A percentile compares a stretch with the other conserved stretches of the same genome.
These are phyloP conservation scores for Metallyticus violacea DNA, from an alignment of 2,888 invertebrate species.

Conservation along the genomic window DNA sequence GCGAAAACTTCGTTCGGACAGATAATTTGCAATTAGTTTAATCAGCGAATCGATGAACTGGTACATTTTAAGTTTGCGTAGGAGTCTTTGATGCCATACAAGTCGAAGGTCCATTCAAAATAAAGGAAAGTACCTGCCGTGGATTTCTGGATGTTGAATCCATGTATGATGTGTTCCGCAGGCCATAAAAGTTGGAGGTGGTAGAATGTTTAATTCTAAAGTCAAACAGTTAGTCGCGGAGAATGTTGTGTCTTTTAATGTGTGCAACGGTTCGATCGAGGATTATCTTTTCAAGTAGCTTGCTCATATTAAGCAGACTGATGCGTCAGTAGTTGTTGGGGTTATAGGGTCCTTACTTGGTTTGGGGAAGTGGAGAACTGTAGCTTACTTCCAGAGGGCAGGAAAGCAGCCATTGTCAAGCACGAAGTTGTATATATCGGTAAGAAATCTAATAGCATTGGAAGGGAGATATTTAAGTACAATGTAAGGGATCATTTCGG, in stretches of 20 bases:
- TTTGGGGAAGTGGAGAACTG: slow-evolving; percentile 36
- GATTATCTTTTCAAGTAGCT: slow-evolving; percentile 37
- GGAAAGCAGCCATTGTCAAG: no score
- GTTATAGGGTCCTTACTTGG: slow-evolving; percentile 35
- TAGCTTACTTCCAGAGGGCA: slow-evolving; percentile 36
- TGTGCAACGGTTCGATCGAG: no score
- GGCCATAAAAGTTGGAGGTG: not conserved
- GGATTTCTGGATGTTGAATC: no score
- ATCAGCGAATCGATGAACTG: not conserved
- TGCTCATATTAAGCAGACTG: slow-evolving; percentile 36
- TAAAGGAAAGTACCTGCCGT: not conserved
- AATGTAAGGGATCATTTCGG: slow-evolving; percentile 10
- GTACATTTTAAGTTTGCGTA: slow-evolving; percentile 20
- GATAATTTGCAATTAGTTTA: not conserved
- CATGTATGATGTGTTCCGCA: no score
- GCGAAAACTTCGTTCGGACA: not conserved
- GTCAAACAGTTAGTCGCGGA: slow-evolving; percentile 24
- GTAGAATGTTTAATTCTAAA: not conserved
- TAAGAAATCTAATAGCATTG: no score
- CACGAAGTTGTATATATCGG: no score
- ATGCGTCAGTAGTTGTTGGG: slow-evolving; percentile 38
- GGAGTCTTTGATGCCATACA: slow-evolving; percentile 7
- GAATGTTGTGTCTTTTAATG: no score
- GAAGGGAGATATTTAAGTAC: slow-evolving; percentile 31
- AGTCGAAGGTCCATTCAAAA: slow-evolving; percentile 6